Percentiles rank a stretch among this genome's conserved stretches.
Conservation (phyloP, 2,888 invertebrate species). For the Phortica magna region DNA sequence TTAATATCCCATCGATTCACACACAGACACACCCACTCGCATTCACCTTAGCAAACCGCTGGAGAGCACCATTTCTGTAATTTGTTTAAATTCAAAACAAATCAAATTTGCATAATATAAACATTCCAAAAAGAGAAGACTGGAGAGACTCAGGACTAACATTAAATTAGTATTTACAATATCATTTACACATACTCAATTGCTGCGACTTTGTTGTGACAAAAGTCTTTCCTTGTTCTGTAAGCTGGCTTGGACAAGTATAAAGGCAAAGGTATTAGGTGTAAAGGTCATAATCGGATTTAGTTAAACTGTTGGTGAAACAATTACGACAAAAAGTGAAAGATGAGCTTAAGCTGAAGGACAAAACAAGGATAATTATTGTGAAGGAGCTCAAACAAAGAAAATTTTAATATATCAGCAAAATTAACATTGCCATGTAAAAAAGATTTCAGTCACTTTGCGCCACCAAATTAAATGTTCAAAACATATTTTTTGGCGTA, state of each 20-base stretch:
- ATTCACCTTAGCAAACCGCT: not conserved
- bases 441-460: too few species aligned
- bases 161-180: not conserved
- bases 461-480: too few species aligned
- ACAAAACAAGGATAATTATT: not conserved
- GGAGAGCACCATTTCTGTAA: conserved; percentile 28
- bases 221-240: not conserved
- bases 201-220: not conserved
- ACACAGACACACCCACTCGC: not conserved
- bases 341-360: not conserved
- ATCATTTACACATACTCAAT: not conserved
- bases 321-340: conserved; percentile 5
- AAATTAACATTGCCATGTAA: too few species aligned
- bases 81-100: conserved; percentile 47
- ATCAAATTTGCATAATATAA: conserved; percentile 48
- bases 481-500: too few species aligned
- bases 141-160: not conserved
- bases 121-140: conserved; percentile 24
- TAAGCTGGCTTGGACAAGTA: too few species aligned
- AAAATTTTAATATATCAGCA: too few species aligned
- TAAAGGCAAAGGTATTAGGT: not conserved
- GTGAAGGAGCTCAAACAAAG: too few species aligned
- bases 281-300: conserved; percentile 37
- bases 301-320: not conserved
- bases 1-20: too few species aligned